phyloP scores from a whole-genome alignment of 2,113 vertebrate species.

The Damaliscus lunatus region DNA sequence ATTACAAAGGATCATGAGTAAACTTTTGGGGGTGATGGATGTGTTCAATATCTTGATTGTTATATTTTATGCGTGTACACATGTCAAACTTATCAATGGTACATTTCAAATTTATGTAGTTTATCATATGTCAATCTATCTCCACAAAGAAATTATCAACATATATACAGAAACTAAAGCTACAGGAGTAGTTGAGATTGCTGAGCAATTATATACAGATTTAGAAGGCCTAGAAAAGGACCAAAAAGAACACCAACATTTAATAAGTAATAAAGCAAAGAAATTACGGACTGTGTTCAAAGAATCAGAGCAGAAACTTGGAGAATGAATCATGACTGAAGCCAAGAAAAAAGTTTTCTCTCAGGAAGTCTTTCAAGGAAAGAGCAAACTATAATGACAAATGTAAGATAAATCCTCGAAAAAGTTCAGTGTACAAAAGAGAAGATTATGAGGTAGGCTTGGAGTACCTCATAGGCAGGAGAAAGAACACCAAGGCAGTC shows the following conservation, averaged over 20 bases:
- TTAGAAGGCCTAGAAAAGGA: neutral
- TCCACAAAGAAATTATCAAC: neutral
- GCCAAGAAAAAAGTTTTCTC: neutral
- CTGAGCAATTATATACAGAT: neutral
- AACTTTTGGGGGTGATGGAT: neutral
- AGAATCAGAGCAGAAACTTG: neutral
- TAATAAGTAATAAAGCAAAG: neutral
- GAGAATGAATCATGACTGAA: neutral
- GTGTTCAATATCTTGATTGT: neutral
- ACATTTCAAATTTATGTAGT: neutral
- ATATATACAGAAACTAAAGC: neutral
- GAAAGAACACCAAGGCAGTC: neutral
- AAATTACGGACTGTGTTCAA: neutral
- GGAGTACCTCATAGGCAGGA: neutral
- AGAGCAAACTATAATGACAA: neutral
- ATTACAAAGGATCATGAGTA: neutral
- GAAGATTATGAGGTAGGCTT: neutral
- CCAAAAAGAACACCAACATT: neutral
- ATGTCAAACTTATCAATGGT: neutral
- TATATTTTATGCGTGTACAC: neutral
- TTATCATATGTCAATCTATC: neutral
- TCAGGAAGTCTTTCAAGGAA: neutral
- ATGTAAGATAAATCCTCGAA: neutral
- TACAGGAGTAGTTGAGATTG: neutral
- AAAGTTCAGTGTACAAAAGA: neutral